A percentile compares a stretch with the other conserved stretches of the same genome.
phyloP scores from a whole-genome alignment of 1,140 invertebrate genomes.

The Macrobrachium nipponense region DNA sequence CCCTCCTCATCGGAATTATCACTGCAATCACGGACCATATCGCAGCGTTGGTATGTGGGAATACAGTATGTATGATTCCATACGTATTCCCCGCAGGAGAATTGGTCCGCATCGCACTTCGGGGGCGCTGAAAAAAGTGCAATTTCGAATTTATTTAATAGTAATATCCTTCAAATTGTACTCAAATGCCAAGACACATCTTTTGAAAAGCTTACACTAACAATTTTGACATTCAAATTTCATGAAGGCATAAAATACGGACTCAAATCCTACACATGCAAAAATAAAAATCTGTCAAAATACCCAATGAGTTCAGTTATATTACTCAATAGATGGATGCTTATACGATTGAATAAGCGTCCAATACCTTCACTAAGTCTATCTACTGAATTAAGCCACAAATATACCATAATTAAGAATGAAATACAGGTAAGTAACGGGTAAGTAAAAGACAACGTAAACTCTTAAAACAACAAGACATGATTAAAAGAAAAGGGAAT shows the following conservation, averaged over 20 bases:
- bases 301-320: no score
- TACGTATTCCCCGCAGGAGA: constrained; percentile 89
- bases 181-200: no score
- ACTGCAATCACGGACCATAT: constrained; percentile 92
- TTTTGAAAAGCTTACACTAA: no score
- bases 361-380: no score
- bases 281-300: no score
- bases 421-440: neutral
- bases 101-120: constrained; percentile 85
- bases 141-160: neutral
- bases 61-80: constrained; percentile 95
- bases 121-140: constrained; percentile 79
- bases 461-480: no score
- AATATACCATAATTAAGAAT: neutral
- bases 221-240: no score
- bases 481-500: neutral
- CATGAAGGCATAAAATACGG: no score
- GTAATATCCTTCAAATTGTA: neutral
- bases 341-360: no score
- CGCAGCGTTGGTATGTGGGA: constrained; percentile 88
- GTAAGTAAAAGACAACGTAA: neutral
- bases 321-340: no score
- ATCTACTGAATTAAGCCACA: no score
- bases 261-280: no score
- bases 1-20: constrained; percentile 93